Percentiles rank a stretch among this genome's conserved stretches.
phyloP scores from a whole-genome alignment of 2,888 invertebrate genomes.

The Cantharis lateralis region DNA sequence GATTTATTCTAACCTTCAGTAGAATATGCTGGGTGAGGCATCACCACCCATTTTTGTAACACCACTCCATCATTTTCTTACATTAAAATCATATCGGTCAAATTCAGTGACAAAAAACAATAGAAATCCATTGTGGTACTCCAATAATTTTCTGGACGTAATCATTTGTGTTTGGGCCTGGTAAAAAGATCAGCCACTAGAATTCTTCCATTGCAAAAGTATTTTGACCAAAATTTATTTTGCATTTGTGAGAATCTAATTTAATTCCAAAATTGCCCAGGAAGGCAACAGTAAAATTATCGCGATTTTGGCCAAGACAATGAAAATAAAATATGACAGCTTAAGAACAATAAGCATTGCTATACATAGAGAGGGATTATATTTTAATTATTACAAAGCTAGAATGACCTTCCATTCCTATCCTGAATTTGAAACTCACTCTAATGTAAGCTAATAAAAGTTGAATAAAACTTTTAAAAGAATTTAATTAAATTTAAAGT shows the following conservation, averaged over 20 bases:
- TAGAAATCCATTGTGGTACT: background rate
- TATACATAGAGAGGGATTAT: background rate
- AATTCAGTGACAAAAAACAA: background rate
- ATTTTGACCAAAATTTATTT: no score
- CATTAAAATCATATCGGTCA: background rate
- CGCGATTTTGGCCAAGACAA: no score
- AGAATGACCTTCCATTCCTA: background rate
- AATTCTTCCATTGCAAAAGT: no score
- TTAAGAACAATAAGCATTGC: background rate
- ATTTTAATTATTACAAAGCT: background rate
- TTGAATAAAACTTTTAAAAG: no score
- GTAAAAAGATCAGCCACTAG: no score
- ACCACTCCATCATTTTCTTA: background rate
- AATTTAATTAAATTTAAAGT: no score
- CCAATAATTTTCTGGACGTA: background rate
- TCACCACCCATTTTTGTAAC: background rate
- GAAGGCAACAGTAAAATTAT: no score
- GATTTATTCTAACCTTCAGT: background rate
- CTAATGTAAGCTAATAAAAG: no score
- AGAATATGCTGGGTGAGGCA: background rate
- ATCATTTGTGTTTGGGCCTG: no score
- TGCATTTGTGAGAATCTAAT: no score
- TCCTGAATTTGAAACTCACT: background rate
- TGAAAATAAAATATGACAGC: no score
- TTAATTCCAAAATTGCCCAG: no score